Percentiles rank a stretch among this genome's conserved stretches.
Evolutionary conservation across 2,888 invertebrate genomes (phyloP).

Genomic region (Masnerella sp.): DNA sequence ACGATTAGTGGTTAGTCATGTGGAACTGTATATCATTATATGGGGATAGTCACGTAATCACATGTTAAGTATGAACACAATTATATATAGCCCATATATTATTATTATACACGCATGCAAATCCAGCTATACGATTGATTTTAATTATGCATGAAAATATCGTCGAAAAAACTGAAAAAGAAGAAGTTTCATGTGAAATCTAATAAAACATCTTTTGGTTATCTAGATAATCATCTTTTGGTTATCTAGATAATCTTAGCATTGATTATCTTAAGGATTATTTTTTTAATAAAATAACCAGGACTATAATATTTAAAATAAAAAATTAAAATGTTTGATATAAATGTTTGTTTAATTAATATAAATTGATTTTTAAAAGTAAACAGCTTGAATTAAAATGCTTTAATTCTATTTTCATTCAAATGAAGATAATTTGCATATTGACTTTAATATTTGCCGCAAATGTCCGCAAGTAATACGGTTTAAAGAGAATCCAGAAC

Average conservation of each 20-base stretch:
- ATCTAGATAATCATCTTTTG: too few relatives aligned
- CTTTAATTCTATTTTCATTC: neutral
- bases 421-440: constrained; percentile 7
- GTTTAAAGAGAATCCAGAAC: constrained; percentile 7
- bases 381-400: neutral
- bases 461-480: too few relatives aligned
- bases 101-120: neutral
- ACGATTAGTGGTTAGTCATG: constrained; percentile 45
- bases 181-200: too few relatives aligned
- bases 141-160: neutral
- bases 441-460: constrained; percentile 9
- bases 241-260: too few relatives aligned
- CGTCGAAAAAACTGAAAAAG: too few relatives aligned
- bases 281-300: too few relatives aligned
- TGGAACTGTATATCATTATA: constrained; percentile 38
- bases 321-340: too few relatives aligned
- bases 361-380: neutral
- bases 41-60: constrained; percentile 20
- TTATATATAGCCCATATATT: constrained; percentile 28
- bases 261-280: too few relatives aligned
- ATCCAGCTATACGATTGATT: neutral
- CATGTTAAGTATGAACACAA: constrained; percentile 11
- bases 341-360: neutral
- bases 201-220: too few relatives aligned
- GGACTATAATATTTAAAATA: too few relatives aligned